Evolutionary conservation across 2,797 vertebrate species (phyloP).

Genomic region (Channa striata): DNA sequence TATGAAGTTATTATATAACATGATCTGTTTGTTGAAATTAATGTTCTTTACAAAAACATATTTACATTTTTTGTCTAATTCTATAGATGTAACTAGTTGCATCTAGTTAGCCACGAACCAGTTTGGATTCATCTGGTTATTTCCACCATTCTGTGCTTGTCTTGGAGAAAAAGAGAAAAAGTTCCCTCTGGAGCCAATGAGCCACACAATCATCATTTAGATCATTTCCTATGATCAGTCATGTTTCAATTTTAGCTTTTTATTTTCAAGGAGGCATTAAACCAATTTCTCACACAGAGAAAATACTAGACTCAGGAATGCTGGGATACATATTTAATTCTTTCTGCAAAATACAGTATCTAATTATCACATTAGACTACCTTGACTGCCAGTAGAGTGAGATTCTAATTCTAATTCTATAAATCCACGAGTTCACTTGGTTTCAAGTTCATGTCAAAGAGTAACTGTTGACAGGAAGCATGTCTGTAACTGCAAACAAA

Average conservation of each 20-base stretch:
- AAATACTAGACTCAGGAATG: slow-evolving; percentile 3
- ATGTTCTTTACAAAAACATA: too few relatives aligned
- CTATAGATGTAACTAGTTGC: too few relatives aligned
- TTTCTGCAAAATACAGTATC: background rate
- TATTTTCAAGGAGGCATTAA: slow-evolving; percentile 6
- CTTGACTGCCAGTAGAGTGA: background rate
- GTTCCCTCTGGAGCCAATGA: too few relatives aligned
- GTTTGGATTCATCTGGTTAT: too few relatives aligned
- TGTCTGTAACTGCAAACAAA: too few relatives aligned
- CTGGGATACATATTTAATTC: slow-evolving; percentile 9
- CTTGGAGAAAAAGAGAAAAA: too few relatives aligned
- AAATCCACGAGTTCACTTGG: background rate
- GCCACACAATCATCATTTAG: background rate
- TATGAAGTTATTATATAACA: too few relatives aligned
- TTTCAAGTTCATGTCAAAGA: background rate
- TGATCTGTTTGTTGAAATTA: too few relatives aligned
- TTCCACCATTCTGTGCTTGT: too few relatives aligned
- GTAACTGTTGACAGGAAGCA: background rate
- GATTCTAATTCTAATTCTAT: too few relatives aligned
- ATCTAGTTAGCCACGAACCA: too few relatives aligned
- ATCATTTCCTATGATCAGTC: slow-evolving; percentile 5
- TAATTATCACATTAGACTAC: background rate
- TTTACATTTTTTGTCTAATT: too few relatives aligned
- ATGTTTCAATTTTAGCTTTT: slow-evolving; percentile 3
- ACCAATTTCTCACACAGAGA: slow-evolving; percentile 1